Base-by-base conservation (phyloP, 2,113 vertebrate genomes). In the Alosa alosa region DNA sequence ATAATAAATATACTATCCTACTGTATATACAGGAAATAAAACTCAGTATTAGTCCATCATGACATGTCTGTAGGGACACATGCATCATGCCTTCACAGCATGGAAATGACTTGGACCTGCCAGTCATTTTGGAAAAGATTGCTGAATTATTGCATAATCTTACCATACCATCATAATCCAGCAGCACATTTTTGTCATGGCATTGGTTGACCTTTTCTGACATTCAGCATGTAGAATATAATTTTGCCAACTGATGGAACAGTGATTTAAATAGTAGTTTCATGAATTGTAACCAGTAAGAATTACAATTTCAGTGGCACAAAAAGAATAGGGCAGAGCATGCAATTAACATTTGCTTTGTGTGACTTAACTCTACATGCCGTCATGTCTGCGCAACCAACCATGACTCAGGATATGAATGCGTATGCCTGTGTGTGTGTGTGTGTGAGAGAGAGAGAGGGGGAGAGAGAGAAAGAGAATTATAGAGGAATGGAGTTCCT, bases 151-250 rank as follows among this genome's bases (percentile, higher is more conserved):
- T 36, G 2, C 13, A 78, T 78, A 15, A 78, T 78, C 72, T 36
- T 41, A 78, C 72, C 36, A 17, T 78, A 10, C 72, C 72, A 39
- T 78, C 36, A 39, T 78, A 78, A 3, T 10, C 72, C 31, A 36
- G 18, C 15, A 39, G 72, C 31, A 36, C 13, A 78, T 78, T 7
- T 36, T 15, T 78, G 72, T 36, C 72, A 39, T 72, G 10, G 10
- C 64, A 72, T 2, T 36, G 64, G 31, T 13, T 72, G 64, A 72
- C 64, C 64, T 72, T 72, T 72, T 72, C 64, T 72, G 64, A 72
- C 64, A 72, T 72, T 72, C 25, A 72, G 64, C 64, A 31, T 72
- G n/a, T 72, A 72, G 64, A 72, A 72, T 15, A 72, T 72, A 25
- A 72, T 36, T 72, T 72, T 72, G 64, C 11, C 25, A 13, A 4